Conservation (phyloP, 2,888 invertebrate genomes). For the Holacanthella duospinosa region DNA sequence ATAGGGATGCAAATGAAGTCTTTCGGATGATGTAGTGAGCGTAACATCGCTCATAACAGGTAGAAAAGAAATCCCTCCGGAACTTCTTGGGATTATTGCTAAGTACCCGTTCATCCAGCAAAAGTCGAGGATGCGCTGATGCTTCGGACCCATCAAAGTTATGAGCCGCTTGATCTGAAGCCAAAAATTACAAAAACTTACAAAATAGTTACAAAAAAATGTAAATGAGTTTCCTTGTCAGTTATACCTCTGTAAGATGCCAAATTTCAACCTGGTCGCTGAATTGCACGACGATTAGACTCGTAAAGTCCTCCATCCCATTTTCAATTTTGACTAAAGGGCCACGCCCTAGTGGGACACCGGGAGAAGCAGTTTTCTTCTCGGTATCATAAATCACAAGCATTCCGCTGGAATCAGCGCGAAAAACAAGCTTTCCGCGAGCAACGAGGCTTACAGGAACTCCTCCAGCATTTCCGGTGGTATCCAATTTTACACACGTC, state of each 20-base stretch:
- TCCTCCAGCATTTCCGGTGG: constrained; percentile 26
- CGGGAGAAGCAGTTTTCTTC: constrained; percentile 36
- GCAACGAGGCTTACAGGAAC: constrained; percentile 31
- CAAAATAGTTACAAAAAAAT: too few species aligned
- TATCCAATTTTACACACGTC: constrained; percentile 35
- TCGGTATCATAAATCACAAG: constrained; percentile 35
- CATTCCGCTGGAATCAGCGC: constrained; percentile 32
- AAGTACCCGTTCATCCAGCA: constrained; percentile 27
- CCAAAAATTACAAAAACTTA: background rate
- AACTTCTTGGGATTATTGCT: constrained; percentile 28
- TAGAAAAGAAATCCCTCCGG: constrained; percentile 30
- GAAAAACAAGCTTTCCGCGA: constrained; percentile 25
- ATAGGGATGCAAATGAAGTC: constrained; percentile 12
- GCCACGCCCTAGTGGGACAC: constrained; percentile 31
- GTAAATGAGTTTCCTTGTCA: too few species aligned
- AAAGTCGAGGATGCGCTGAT: constrained; percentile 13
- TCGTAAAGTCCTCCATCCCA: constrained; percentile 19
- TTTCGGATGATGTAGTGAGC: constrained; percentile 13
- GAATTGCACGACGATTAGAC: constrained; percentile 31
- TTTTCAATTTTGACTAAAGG: constrained; percentile 22
- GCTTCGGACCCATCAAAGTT: background rate
- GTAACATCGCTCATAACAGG: constrained; percentile 15
- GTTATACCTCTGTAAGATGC: constrained; percentile 21
- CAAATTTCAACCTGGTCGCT: constrained; percentile 30
- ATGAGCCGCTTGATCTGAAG: background rate